phyloP scores from a whole-genome alignment of 2,888 invertebrate species.

The Lottia gigantea region DNA sequence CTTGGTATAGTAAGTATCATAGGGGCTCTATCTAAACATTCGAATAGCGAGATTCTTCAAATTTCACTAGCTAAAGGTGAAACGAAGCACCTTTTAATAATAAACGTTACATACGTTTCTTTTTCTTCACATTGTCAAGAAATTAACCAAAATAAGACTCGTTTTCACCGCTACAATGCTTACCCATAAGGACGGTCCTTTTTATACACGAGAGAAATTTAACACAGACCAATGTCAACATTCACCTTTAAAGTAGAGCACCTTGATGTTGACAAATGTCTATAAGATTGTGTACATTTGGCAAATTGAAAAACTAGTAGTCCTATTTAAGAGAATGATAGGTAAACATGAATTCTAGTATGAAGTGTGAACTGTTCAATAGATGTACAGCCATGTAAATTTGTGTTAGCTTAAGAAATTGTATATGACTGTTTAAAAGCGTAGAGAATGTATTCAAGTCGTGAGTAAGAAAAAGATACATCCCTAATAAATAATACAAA shows the following conservation, averaged over 20 bases:
- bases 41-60: background rate
- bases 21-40: conserved; percentile 1
- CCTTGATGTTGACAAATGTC: conserved; percentile 14
- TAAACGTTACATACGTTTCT: conserved; percentile 11
- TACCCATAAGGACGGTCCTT: conserved; percentile 3
- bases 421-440: conserved; percentile 1
- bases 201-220: conserved; percentile 13
- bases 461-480: too few relatives aligned
- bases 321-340: background rate
- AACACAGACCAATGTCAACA: conserved; percentile 13
- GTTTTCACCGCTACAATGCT: conserved; percentile 12
- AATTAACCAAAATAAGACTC: conserved; percentile 9
- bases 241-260: conserved; percentile 2
- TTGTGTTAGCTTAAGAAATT: conserved; percentile 7
- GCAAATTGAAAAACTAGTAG: conserved; percentile 21
- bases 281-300: conserved; percentile 16
- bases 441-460: too few relatives aligned
- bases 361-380: conserved; percentile 10
- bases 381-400: conserved; percentile 2
- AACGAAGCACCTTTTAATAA: background rate
- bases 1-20: too few relatives aligned
- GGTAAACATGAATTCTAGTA: background rate
- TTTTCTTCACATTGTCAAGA: background rate
- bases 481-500: too few relatives aligned
- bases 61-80: background rate